Percentiles rank a stretch among this genome's conserved stretches.
These are phyloP conservation scores for Octomys mimax DNA, from an alignment of 2,797 vertebrate species.

Conservation along the genomic window DNA sequence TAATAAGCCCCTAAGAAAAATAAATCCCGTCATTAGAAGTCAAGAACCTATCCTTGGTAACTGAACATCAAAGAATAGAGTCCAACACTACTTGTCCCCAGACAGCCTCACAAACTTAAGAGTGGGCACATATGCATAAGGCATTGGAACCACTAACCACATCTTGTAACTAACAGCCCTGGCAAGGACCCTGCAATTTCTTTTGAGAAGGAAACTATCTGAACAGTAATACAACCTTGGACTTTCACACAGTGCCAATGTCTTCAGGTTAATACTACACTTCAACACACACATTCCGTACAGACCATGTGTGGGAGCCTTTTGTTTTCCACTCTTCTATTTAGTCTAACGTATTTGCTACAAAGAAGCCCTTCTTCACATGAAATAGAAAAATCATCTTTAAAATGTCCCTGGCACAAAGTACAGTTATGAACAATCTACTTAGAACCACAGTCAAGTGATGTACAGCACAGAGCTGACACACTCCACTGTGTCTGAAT, in stretches of 20 bases:
- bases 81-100: not conserved
- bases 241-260: not conserved
- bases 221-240: not conserved
- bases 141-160: not conserved
- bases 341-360: conserved; percentile 13
- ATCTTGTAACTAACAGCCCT: not conserved
- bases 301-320: not conserved
- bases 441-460: conserved; percentile 37
- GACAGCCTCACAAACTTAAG: not conserved
- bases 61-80: not conserved
- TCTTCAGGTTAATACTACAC: not conserved
- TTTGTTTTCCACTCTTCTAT: conserved; percentile 43
- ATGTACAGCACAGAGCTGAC: not conserved
- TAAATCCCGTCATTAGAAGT: not conserved
- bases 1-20: not conserved
- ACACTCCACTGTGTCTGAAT: conserved; percentile 8
- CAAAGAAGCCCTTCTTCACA: conserved; percentile 43
- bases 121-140: not conserved
- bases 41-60: not conserved
- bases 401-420: conserved; percentile 16
- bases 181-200: not conserved
- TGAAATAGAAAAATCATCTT: conserved; percentile 44
- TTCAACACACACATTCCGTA: not conserved
- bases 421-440: conserved; percentile 32
- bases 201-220: not conserved